Percentiles rank a stretch among this genome's conserved stretches.
phyloP scores from a whole-genome alignment of 2,888 invertebrate species.

The Ophioninae sp. region DNA sequence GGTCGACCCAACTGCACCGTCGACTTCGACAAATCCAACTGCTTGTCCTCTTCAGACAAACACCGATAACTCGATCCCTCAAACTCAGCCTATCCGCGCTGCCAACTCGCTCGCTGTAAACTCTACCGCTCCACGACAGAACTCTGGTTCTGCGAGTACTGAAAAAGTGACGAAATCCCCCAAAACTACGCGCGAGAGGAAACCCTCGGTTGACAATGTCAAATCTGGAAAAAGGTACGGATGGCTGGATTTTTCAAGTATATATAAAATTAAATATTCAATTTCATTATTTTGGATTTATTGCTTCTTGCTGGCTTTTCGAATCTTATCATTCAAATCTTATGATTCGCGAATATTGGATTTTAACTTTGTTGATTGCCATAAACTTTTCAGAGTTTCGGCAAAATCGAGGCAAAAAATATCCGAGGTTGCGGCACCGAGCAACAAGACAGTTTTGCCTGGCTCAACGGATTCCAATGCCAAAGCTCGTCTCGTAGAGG shows the following conservation, averaged over 20 bases:
- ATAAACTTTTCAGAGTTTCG: slow-evolving; percentile 65
- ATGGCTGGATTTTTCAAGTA: too few relatives aligned
- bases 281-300: too few relatives aligned
- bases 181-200: slow-evolving; percentile 71
- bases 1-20: slow-evolving; percentile 64
- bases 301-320: too few relatives aligned
- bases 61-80: slow-evolving; percentile 16
- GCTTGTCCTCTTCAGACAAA: not conserved
- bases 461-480: slow-evolving; percentile 67
- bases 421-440: slow-evolving; percentile 65
- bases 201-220: slow-evolving; percentile 70
- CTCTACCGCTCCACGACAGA: slow-evolving; percentile 31
- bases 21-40: slow-evolving; percentile 64
- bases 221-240: slow-evolving; percentile 70
- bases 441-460: slow-evolving; percentile 74
- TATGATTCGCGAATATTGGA: too few relatives aligned
- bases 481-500: slow-evolving; percentile 85
- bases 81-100: slow-evolving; percentile 7
- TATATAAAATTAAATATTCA: too few relatives aligned
- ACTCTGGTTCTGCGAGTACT: slow-evolving; percentile 28
- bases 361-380: too few relatives aligned
- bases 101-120: slow-evolving; percentile 50
- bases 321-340: too few relatives aligned
- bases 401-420: slow-evolving; percentile 62
- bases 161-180: slow-evolving; percentile 71